phyloP scores from a whole-genome alignment of 1,140 invertebrate genomes.

The Lordiphosa mommai region DNA sequence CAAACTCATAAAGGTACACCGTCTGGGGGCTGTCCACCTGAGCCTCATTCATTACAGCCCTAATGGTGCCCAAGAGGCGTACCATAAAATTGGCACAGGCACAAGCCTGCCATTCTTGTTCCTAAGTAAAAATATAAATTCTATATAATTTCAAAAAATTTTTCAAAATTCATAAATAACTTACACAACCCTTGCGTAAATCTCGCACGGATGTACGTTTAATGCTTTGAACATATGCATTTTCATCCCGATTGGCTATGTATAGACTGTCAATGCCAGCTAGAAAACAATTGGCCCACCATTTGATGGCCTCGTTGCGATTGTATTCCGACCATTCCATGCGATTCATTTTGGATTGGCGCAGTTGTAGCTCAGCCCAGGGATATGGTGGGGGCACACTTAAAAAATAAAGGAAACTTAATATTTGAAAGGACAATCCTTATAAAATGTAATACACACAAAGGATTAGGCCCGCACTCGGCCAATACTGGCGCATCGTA shows the following conservation, averaged over 20 bases:
- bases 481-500: conserved; percentile 47
- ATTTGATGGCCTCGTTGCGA: conserved; percentile 20
- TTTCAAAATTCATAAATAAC: neutral
- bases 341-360: conserved; percentile 30
- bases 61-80: conserved; percentile 10
- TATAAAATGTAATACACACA: conserved; percentile 5
- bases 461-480: neutral
- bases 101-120: conserved; percentile 11
- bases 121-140: conserved; percentile 5
- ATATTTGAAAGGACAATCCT: neutral
- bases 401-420: neutral
- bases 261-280: conserved; percentile 30
- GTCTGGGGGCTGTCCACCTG: conserved; percentile 23
- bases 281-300: conserved; percentile 46
- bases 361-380: conserved; percentile 37
- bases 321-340: conserved; percentile 35
- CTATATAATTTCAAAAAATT: neutral
- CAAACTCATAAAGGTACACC: conserved; percentile 35
- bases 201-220: conserved; percentile 1
- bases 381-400: neutral
- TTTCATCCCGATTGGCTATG: conserved; percentile 22
- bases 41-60: conserved; percentile 1
- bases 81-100: conserved; percentile 36
- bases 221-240: conserved; percentile 21
- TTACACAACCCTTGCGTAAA: conserved; percentile 27